These are phyloP conservation scores for Nycteola revayana DNA, from an alignment of 2,888 invertebrate species.

Conservation along the genomic window DNA sequence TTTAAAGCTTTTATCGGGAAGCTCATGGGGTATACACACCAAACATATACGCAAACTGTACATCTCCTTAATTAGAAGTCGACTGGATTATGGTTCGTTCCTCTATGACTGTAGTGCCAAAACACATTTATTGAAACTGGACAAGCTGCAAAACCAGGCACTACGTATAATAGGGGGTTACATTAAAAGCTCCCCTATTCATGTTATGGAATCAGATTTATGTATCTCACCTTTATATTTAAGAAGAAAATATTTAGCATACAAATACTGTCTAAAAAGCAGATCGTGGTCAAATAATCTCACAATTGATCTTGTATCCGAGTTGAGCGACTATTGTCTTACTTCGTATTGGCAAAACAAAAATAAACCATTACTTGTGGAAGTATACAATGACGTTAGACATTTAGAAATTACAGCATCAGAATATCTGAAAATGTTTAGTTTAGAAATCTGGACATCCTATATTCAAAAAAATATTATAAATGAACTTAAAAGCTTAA, in stretches of 20 bases:
- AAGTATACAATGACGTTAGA: neutral
- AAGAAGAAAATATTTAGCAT: conserved; percentile 3
- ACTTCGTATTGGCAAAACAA: neutral
- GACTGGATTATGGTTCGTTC: conserved; percentile 1
- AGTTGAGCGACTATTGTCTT: neutral
- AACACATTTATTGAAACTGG: conserved; percentile 1
- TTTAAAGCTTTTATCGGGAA: neutral
- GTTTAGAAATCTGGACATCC: conserved; percentile 2
- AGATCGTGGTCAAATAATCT: conserved; percentile 1
- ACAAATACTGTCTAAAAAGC: conserved; percentile 1
- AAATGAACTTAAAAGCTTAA: neutral
- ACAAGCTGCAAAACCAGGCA: conserved; percentile 7
- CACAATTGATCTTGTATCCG: neutral
- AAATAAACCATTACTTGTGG: neutral
- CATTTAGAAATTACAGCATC: neutral
- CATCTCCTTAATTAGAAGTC: conserved; percentile 1
- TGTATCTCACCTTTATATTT: conserved; percentile 1
- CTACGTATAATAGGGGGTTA: conserved; percentile 5
- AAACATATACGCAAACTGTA: neutral
- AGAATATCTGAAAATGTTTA: conserved; percentile 2
- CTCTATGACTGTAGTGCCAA: conserved; percentile 1
- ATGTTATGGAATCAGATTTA: conserved; percentile 4
- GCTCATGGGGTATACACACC: neutral
- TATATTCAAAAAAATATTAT: conserved; percentile 2
- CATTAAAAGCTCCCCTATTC: conserved; percentile 5